These are phyloP conservation scores for Onychorhynchus coronatus DNA, from an alignment of 2,113 vertebrate species.

Conservation along the genomic window DNA sequence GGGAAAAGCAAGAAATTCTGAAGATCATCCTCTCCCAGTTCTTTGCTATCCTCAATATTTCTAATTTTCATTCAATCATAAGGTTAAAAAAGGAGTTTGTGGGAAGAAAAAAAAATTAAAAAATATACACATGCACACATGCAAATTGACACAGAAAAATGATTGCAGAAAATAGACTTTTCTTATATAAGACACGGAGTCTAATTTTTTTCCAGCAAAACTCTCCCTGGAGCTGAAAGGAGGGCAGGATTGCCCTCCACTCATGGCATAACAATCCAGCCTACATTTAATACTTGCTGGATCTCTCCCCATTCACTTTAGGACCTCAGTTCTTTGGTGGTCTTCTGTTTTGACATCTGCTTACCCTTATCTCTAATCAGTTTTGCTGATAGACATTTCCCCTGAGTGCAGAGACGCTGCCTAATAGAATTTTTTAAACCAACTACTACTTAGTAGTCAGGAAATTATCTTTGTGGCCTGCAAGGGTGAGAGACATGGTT, in stretches of 20 bases:
- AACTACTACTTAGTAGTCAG: slow-evolving; percentile 47
- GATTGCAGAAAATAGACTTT: background rate
- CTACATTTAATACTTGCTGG: slow-evolving; percentile 15
- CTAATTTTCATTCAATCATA: background rate
- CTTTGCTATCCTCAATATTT: background rate
- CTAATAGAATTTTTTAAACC: slow-evolving; percentile 47
- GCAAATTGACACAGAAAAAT: background rate
- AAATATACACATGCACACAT: background rate
- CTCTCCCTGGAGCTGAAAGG: background rate
- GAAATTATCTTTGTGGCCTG: slow-evolving; percentile 60
- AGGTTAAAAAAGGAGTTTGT: background rate
- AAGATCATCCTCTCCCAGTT: background rate
- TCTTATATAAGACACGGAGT: background rate
- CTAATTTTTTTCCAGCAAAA: background rate
- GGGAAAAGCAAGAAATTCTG: background rate
- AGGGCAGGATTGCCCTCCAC: background rate
- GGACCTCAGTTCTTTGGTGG: slow-evolving; percentile 61
- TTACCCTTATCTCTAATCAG: slow-evolving; percentile 71
- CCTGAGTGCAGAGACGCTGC: background rate
- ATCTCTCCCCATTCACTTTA: background rate
- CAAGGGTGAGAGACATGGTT: slow-evolving; percentile 18
- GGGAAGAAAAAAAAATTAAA: background rate
- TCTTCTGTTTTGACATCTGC: slow-evolving; percentile 67
- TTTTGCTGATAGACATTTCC: slow-evolving; percentile 67
- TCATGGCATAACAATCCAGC: background rate